phyloP scores from a whole-genome alignment of 92 coral and sea anemone genomes.

The Galaxea fascicularis region DNA sequence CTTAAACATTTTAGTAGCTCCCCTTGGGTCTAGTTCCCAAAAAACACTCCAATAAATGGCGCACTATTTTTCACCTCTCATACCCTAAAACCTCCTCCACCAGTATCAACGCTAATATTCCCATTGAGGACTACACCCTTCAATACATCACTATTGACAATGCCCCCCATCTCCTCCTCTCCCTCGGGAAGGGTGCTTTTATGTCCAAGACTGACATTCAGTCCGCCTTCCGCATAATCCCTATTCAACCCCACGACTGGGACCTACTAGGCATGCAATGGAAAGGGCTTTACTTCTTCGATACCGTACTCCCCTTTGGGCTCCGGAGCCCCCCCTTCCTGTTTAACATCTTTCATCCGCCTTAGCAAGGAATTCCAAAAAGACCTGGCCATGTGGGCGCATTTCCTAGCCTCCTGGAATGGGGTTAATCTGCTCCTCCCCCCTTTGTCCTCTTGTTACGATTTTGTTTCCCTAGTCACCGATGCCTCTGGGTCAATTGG shows the following conservation, averaged over 20 bases:
- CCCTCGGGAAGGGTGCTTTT: conserved; percentile 40
- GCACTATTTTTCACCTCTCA: conserved; percentile 6
- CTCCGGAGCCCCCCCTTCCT: conserved; percentile 58
- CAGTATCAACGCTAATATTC: conserved; percentile 11
- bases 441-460: background rate
- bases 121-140: background rate
- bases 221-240: conserved; percentile 23
- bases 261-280: conserved; percentile 38
- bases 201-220: conserved; percentile 33
- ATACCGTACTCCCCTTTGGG: conserved; percentile 44
- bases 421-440: conserved; percentile 3
- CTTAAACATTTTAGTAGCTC: too few relatives aligned
- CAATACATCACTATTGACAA: conserved; percentile 29
- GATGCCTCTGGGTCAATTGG: too few relatives aligned
- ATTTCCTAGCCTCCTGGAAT: conserved; percentile 2
- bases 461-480: background rate
- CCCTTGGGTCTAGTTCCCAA: background rate
- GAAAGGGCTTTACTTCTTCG: conserved; percentile 27
- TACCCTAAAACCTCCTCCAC: background rate
- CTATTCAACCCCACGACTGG: conserved; percentile 36
- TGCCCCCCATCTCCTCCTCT: conserved; percentile 29
- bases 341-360: conserved; percentile 40
- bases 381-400: conserved; percentile 12
- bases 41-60: conserved; percentile 6
- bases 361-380: background rate